A percentile compares a stretch with the other conserved stretches of the same genome.
These are phyloP conservation scores for Samia ricini DNA, from an alignment of 1,140 invertebrate genomes.

Conservation along the genomic window DNA sequence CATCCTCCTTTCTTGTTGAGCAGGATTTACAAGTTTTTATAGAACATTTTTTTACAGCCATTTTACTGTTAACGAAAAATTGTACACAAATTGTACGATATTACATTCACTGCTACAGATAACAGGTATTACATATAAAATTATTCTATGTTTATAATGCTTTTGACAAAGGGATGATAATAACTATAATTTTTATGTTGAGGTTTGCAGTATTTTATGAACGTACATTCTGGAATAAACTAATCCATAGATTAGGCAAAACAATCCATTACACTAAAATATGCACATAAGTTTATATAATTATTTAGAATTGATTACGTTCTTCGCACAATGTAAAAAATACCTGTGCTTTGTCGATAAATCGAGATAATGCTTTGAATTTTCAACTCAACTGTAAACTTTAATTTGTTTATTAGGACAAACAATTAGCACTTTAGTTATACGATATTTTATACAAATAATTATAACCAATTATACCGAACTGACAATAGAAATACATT, in stretches of 20 bases:
- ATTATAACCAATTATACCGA: too few species aligned
- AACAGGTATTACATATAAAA: background rate
- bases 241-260: too few species aligned
- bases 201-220: background rate
- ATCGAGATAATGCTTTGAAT: background rate
- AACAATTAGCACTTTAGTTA: too few species aligned
- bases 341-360: background rate
- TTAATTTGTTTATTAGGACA: too few species aligned
- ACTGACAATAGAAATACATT: too few species aligned
- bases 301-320: background rate
- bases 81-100: too few species aligned
- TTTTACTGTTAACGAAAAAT: constrained; percentile 35
- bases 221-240: background rate
- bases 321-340: background rate
- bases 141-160: background rate
- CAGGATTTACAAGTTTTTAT: constrained; percentile 57
- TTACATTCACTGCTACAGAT: too few species aligned
- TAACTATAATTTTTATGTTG: background rate
- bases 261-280: too few species aligned
- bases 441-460: too few species aligned
- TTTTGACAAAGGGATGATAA: too few species aligned
- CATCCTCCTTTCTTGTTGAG: constrained; percentile 56
- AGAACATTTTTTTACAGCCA: constrained; percentile 64
- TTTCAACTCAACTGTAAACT: too few species aligned
- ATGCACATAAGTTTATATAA: background rate